A percentile compares a stretch with the other conserved stretches of the same genome.
Evolutionary conservation across 2,113 vertebrate species (phyloP).

Genomic region (Grammomys dolichurus): DNA sequence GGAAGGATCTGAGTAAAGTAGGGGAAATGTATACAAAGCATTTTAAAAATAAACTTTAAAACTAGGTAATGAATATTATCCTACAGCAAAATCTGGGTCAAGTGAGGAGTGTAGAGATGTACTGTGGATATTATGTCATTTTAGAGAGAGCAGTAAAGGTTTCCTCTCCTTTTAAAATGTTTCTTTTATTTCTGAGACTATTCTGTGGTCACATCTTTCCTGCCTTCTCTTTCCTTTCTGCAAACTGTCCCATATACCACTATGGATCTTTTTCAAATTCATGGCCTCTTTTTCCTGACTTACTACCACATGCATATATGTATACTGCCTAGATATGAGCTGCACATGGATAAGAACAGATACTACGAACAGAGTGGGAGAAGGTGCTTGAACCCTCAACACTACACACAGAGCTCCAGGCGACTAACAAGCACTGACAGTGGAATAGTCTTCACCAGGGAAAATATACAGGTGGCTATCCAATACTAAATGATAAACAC

Average conservation of each 20-base stretch:
- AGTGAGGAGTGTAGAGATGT: not conserved
- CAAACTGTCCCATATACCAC: not conserved
- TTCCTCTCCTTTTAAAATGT: not conserved
- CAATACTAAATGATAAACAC: not conserved
- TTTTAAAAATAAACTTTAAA: not conserved
- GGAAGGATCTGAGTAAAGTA: not conserved
- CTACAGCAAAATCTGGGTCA: slow-evolving; percentile 22
- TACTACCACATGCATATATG: not conserved
- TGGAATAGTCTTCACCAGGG: not conserved
- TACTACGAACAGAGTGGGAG: not conserved
- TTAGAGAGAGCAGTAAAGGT: not conserved
- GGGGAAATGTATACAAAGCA: not conserved
- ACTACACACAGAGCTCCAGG: not conserved
- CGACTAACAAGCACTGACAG: not conserved
- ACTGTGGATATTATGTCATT: slow-evolving; percentile 50
- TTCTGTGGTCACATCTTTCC: not conserved
- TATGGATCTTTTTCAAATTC: not conserved
- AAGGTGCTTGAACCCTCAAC: not conserved
- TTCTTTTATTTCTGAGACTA: not conserved
- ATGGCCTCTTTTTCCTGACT: not conserved
- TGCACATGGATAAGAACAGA: not conserved
- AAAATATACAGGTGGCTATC: not conserved
- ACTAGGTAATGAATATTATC: not conserved
- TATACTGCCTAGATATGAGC: not conserved
- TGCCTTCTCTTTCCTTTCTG: not conserved